phyloP scores from a whole-genome alignment of 2,113 vertebrate genomes.

The Muntiacus muntjak region DNA sequence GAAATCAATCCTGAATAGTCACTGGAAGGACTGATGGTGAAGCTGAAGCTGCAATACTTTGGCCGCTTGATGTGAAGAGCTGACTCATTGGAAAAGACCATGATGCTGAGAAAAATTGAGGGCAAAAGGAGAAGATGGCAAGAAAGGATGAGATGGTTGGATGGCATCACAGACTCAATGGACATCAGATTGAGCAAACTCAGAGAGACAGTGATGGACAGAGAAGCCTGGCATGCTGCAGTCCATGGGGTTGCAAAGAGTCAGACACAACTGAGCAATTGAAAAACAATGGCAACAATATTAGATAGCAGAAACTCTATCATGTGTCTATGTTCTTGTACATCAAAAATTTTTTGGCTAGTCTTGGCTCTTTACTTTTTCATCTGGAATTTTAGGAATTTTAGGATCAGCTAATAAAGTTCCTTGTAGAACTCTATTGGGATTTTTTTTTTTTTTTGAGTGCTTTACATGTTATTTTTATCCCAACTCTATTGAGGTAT shows the following conservation, averaged over 20 bases:
- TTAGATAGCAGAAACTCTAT: not conserved
- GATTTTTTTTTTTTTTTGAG: not conserved
- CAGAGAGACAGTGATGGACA: not conserved
- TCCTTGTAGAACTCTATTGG: not conserved
- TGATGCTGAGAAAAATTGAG: not conserved
- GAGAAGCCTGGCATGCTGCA: not conserved
- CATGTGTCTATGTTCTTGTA: not conserved
- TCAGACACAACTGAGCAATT: not conserved
- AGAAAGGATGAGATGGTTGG: not conserved
- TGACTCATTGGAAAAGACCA: not conserved
- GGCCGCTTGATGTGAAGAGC: not conserved
- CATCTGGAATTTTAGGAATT: slow-evolving; percentile 20
- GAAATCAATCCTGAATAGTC: not conserved
- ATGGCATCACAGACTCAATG: not conserved
- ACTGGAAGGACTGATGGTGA: not conserved
- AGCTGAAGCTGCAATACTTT: not conserved
- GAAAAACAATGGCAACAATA: not conserved
- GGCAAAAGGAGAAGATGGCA: not conserved
- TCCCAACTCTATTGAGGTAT: not conserved
- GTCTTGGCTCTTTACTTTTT: not conserved
- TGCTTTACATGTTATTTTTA: not conserved
- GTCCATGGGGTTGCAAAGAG: not conserved
- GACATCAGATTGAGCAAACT: not conserved
- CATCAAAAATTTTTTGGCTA: not conserved
- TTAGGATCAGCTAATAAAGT: not conserved